Evolutionary conservation across 2,113 vertebrate genomes (phyloP), one percentile per base, ranked within the genome.

Genomic region (Columba livia): DNA sequence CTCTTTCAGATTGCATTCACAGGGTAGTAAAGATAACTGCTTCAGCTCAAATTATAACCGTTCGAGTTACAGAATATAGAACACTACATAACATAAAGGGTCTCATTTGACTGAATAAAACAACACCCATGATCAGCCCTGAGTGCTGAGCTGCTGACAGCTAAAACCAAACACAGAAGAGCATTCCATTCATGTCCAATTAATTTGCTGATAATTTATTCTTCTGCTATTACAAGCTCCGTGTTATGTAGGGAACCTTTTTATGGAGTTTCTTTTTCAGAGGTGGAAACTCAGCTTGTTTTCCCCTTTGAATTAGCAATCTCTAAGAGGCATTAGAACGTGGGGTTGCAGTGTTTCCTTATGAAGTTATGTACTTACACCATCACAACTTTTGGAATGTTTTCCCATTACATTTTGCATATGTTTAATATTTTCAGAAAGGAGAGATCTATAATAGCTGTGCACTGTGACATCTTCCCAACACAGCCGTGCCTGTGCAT

Each of bases 151-250:
- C 84, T 90, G 81, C 94, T 92, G 89, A 89, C 80, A 93, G 91
- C 86, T 75, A 84, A 96, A 96, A 74, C 86, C 93, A 94, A 96
- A 89, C 92, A 96, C 47, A 8, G 36, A 73, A 50, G 58, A 83
- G 42, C 61, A 60, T 97, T 97, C 95, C 94, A 85, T 95, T 95
- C 96, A 93, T 77, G 83, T 89, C 90, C 93, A 92, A 92, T 96
- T 96, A 96, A 97, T 97, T 94, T 96, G 74, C 87, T 87, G 85
- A 94, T 96, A 95, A 95, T 94, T 96, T 97, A 92, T 94, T 97
- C 85, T 94, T 64, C 84, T 74, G 24, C 73, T 91, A 32, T 78
- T 77, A 28, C 54, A 48, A 73, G 4, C 12, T 64, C 88, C 29
- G 11, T 65, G 36, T 88, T 93, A 79, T 0, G 2, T 29, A 67